These are phyloP conservation scores for Tapirus terrestris DNA, from an alignment of 2,113 vertebrate species.

Conservation along the genomic window DNA sequence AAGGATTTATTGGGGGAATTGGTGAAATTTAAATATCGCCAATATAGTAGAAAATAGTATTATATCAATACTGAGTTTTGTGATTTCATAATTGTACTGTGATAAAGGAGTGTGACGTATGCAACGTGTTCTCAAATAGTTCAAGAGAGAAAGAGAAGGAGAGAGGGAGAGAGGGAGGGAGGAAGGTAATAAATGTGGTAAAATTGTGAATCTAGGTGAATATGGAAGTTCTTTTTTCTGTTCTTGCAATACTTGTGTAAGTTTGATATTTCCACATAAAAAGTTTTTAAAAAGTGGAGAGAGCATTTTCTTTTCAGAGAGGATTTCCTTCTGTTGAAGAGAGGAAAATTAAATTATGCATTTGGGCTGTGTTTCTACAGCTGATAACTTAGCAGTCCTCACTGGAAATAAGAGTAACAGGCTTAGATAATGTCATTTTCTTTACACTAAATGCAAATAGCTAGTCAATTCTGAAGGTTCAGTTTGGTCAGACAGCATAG, in stretches of 20 bases:
- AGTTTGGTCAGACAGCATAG: neutral
- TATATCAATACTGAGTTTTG: neutral
- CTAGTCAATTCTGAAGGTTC: neutral
- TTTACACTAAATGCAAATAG: neutral
- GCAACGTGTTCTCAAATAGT: neutral
- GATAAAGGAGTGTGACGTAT: neutral
- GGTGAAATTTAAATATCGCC: neutral
- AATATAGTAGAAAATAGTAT: constrained; percentile 1
- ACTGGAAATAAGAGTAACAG: neutral
- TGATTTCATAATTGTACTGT: neutral
- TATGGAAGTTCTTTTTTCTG: neutral
- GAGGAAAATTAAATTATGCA: neutral
- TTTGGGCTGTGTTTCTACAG: neutral
- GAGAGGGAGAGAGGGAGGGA: neutral
- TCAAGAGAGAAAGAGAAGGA: neutral
- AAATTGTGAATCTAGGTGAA: neutral
- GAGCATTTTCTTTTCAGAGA: neutral
- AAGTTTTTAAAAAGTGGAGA: neutral
- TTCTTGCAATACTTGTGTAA: neutral
- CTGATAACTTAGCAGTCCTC: neutral
- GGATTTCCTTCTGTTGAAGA: neutral
- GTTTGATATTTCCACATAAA: neutral
- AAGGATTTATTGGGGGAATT: neutral
- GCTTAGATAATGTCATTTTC: neutral
- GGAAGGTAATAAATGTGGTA: neutral